These are phyloP conservation scores for Pandemis corylana DNA, from an alignment of 2,888 invertebrate species.

Conservation along the genomic window DNA sequence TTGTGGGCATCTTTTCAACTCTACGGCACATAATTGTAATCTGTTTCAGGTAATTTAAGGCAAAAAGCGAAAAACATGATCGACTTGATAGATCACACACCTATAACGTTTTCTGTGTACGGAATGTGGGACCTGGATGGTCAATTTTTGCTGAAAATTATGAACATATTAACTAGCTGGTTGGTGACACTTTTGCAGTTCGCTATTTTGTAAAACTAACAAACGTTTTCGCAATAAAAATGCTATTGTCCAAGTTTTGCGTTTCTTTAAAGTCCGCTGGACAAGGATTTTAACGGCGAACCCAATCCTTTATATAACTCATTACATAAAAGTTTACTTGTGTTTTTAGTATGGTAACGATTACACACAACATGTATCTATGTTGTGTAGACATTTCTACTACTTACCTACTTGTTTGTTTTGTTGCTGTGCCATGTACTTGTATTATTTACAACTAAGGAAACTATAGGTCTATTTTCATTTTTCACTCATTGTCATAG, in stretches of 20 bases:
- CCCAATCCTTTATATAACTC: not conserved
- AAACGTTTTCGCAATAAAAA: not conserved
- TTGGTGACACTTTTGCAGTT: slow-evolving; percentile 45
- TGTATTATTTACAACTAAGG: too few relatives aligned
- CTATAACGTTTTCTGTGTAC: slow-evolving; percentile 51
- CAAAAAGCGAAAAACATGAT: slow-evolving; percentile 67
- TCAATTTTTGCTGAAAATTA: slow-evolving; percentile 21
- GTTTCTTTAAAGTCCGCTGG: not conserved
- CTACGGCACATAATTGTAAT: too few relatives aligned
- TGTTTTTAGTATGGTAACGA: too few relatives aligned
- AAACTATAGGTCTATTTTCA: too few relatives aligned
- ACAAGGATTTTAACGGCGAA: not conserved
- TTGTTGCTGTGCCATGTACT: too few relatives aligned
- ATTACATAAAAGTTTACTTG: too few relatives aligned
- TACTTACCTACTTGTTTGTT: too few relatives aligned
- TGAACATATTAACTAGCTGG: slow-evolving; percentile 9
- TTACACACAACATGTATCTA: too few relatives aligned
- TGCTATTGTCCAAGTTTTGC: not conserved
- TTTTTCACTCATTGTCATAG: too few relatives aligned
- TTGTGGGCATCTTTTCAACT: too few relatives aligned
- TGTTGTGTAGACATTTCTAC: too few relatives aligned
- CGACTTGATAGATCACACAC: slow-evolving; percentile 62
- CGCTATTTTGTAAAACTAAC: slow-evolving; percentile 39
- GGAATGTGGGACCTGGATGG: slow-evolving; percentile 45
- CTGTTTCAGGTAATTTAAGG: slow-evolving; percentile 63